Evolutionary conservation across 2,888 invertebrate genomes (phyloP), one percentile per base, ranked within the genome.

Genomic region (Bugulina stolonifera): DNA sequence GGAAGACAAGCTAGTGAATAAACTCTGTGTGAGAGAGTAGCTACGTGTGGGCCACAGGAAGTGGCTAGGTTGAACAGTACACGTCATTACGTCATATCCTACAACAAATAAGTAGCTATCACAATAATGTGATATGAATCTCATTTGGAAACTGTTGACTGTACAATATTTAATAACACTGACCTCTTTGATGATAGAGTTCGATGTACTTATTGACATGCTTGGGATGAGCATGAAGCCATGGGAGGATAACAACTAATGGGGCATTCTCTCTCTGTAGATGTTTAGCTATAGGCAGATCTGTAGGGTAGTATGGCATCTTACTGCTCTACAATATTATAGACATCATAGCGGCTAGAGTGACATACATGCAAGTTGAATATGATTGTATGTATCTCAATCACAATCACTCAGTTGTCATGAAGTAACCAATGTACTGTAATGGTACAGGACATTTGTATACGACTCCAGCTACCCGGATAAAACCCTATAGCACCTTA

Each of bases 181-280:
- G n/a, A 57, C 57, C 27, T 27, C 57, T 5, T 22, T 57, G 3
- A 23, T 57, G 57, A 32, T 64, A 64, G n/a, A 29, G 27, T 25
- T 64, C 64, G 14, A 34, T 27, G 27, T 64, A 64, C n/a, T 64
- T 64, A n/a, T 32, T 34, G 34, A 64, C 27, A 34, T 64, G 64
- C n/a, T 64, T 64, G 22, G 22, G 14, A 29, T 32, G 64, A 29
- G 64, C 64, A 34, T 34, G 3, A 2, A 64, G n/a, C 64, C 64
- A 64, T 3, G 64, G 64, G 18, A 64, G 32, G 10, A 64, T 5
- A 34, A 64, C 18, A 2, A 64, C 32, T 32, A 64, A 32, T 64
- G 64, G 64, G 43, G 18, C 43, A 10, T 43, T 43, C 10, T 43
- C 43, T 18, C 18, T 43, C 43, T 43, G 10, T 5, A 18, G 5